Base-by-base conservation (phyloP, 2,113 vertebrate species). In the Probosciger aterrimus region DNA sequence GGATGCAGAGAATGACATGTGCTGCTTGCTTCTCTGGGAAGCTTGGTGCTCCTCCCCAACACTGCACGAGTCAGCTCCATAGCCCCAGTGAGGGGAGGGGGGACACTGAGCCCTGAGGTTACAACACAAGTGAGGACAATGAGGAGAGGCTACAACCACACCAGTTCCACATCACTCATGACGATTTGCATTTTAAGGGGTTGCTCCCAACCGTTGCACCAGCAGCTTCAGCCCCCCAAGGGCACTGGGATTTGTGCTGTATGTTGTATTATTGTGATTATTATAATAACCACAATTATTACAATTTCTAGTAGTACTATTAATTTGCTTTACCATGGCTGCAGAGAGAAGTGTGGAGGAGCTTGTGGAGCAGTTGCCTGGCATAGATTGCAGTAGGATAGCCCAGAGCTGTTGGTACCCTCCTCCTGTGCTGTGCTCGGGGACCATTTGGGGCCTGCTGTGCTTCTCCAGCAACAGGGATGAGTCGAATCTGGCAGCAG, bases 1-100 rank as follows among this genome's bases (percentile, higher is more conserved):
- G 76, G 63, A 73, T 31, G 35, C 43, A 0, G 7, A 63, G 37
- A 43, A 43, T 0, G 2, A 74, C 49, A 37, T 0, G 0, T 0
- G 1, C 39, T 39, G 12, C 49, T 31, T 2, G 6, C 49, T 46
- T 25, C 90, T 62, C 50, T 0, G 4, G 46, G 60, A 78, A 57
- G 67, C 39, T 52, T 41, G 1, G 10, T 28, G 28, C 67, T 47
- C 55, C 68, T 75, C 55, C 74, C 65, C 4, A 0, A 41, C 60
- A 88, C 49, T 1, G 7, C 47, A 10, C 0, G 0, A 57, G 75
- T 13, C 41, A 9, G 50, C 64, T 49, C 50, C 5, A 3, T 8
- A 37, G 8, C 11, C 39, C 33, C 0, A 0, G 8, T 3, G 46
- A 0, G 2, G n/a, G 52, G 35, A 85, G 47, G 13, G 41, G 41